A percentile compares a stretch with the other conserved stretches of the same genome.
Evolutionary conservation across 2,797 vertebrate species (phyloP).

Genomic region (Sebastes matsubarae): DNA sequence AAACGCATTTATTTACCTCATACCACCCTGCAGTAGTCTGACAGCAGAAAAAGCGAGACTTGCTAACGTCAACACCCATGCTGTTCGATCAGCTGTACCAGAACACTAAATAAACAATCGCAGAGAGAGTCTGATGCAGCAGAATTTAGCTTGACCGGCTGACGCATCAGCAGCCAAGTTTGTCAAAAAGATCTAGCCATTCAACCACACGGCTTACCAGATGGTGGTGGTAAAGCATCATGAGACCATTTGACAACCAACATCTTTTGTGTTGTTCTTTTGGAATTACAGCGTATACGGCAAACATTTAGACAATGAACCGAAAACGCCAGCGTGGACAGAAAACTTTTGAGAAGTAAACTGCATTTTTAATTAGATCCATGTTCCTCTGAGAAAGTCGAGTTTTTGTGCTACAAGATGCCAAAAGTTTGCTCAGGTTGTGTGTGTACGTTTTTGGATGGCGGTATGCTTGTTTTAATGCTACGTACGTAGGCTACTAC

Average conservation of each 20-base stretch:
- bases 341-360: neutral
- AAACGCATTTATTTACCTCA: neutral
- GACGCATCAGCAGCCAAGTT: neutral
- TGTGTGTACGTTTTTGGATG: neutral
- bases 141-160: neutral
- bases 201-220: constrained; percentile 18
- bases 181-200: constrained; percentile 16
- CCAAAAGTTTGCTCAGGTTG: neutral
- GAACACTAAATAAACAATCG: neutral
- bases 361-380: neutral
- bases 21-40: neutral
- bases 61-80: neutral
- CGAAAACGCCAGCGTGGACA: neutral
- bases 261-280: neutral
- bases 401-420: neutral
- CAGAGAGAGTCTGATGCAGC: neutral
- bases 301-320: neutral
- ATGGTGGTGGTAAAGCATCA: neutral
- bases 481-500: neutral
- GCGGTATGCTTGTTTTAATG: neutral
- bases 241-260: constrained; percentile 4
- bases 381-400: neutral
- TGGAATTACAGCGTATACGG: neutral
- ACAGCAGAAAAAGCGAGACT: constrained; percentile 2
- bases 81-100: neutral